Conservation (phyloP, 2,113 vertebrate species). For the Gallinago undulata region DNA sequence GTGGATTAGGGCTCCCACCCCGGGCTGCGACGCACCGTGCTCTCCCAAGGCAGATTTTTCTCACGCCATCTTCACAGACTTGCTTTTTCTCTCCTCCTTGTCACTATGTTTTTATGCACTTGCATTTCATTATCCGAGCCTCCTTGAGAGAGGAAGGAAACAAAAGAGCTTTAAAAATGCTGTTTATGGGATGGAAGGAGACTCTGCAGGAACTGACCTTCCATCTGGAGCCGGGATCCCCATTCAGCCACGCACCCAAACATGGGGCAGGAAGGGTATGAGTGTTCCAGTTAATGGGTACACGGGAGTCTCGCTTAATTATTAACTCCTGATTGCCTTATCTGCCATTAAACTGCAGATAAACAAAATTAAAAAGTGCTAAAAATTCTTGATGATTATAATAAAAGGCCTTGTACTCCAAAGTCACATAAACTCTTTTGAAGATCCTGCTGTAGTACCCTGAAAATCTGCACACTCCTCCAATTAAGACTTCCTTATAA, state of each 20-base stretch:
- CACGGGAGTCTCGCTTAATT: not conserved
- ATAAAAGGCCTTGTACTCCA: not conserved
- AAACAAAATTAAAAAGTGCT: not conserved
- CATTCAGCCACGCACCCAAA: no score
- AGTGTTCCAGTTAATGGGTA: no score
- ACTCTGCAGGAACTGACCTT: not conserved
- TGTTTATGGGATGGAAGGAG: not conserved
- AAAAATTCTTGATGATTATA: not conserved
- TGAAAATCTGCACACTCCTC: not conserved
- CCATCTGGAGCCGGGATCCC: not conserved
- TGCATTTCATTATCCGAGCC: not conserved
- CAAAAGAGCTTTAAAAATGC: not conserved
- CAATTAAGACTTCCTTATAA: not conserved
- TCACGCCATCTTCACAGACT: not conserved
- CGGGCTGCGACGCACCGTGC: accelerated
- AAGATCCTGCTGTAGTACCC: not conserved
- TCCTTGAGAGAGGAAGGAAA: not conserved
- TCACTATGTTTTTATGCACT: not conserved
- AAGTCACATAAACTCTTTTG: not conserved
- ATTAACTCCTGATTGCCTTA: not conserved
- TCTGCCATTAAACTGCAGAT: not conserved
- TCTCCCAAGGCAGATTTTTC: not conserved
- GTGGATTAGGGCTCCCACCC: not conserved
- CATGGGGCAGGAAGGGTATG: not conserved
- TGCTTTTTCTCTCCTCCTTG: not conserved